Evolutionary conservation across 2,888 invertebrate species (phyloP), one percentile per base, ranked within the genome.

Genomic region (Apamea crenata): DNA sequence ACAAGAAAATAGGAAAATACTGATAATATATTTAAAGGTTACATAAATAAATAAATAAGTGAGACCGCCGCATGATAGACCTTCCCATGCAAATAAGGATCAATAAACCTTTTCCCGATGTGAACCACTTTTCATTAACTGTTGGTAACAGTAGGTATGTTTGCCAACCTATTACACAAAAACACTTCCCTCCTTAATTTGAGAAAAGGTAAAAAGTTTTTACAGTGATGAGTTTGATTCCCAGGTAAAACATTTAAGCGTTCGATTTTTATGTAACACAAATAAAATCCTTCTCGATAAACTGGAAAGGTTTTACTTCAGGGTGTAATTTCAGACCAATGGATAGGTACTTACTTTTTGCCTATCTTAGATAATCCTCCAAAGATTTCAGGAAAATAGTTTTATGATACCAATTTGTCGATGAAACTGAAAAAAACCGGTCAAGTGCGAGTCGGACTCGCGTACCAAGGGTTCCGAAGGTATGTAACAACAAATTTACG

Each of bases 261-360:
- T 59, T 18, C 44, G n/a, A 16, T 63, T 83, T 56, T 70, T 81
- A 84, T 70, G 79, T 84, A 29, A 61, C 21, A 21, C 21, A 59
- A 59, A 65, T 84, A 84, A 84, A 81, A 84, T 32, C 40, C 59
- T 70, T 70, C 10, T 36, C 40, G n/a, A 79, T 79, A 79, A 79
- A 84, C 66, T 70, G 84, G 32, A 25, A 44, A 59, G 47, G 79
- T 36, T 40, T 47, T 36, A 44, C 40, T 56, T 40, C 3, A 10
- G n/a, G 63, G 56, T 16, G 66, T 6, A 50, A 65, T 82, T 65
- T 63, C 21, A 18, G 44, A 44, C n/a, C 21, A 50, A n/a, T 47
- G 4, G 12, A n/a, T 82, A n/a, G n/a, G n/a, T n/a, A 56, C 44
- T 53, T 53, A 50, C 16, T 44, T 83, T 68, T 68, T 14, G 56